These are phyloP conservation scores for Holothuria leucospilota DNA, from an alignment of 53 echinoderm and acorn worm genomes.

Conservation along the genomic window DNA sequence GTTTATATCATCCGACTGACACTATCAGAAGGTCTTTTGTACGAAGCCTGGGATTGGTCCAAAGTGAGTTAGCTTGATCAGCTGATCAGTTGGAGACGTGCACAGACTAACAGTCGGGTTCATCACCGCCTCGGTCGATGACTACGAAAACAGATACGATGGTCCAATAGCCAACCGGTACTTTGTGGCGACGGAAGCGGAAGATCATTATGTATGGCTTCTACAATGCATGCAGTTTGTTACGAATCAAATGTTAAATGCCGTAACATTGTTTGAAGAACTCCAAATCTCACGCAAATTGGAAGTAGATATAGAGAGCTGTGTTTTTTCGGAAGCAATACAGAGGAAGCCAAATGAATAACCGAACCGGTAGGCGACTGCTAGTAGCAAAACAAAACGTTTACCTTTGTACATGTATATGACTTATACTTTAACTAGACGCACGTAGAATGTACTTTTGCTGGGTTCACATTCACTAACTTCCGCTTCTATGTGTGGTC, in stretches of 20 bases:
- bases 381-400: constrained; percentile 13
- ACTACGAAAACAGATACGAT: too few relatives aligned
- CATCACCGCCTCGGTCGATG: too few relatives aligned
- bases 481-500: background rate
- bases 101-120: too few relatives aligned
- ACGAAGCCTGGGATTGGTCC: too few relatives aligned
- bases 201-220: constrained; percentile 9
- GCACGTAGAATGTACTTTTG: background rate
- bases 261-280: constrained; percentile 37
- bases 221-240: background rate
- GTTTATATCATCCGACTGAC: too few relatives aligned
- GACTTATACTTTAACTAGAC: background rate
- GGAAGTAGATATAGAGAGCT: constrained; percentile 2
- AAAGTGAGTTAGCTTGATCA: too few relatives aligned
- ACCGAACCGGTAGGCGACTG: background rate
- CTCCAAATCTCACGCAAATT: constrained; percentile 40
- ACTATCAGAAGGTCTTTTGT: too few relatives aligned
- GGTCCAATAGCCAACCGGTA: background rate
- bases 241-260: constrained; percentile 11
- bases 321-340: constrained; percentile 40
- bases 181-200: constrained; percentile 1
- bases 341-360: constrained; percentile 38
- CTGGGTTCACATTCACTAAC: background rate
- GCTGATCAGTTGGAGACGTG: too few relatives aligned
- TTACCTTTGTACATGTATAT: constrained; percentile 37